Percentiles rank a stretch among this genome's conserved stretches.
phyloP scores from a whole-genome alignment of 2,888 invertebrate genomes.

The Drosophila cognata region DNA sequence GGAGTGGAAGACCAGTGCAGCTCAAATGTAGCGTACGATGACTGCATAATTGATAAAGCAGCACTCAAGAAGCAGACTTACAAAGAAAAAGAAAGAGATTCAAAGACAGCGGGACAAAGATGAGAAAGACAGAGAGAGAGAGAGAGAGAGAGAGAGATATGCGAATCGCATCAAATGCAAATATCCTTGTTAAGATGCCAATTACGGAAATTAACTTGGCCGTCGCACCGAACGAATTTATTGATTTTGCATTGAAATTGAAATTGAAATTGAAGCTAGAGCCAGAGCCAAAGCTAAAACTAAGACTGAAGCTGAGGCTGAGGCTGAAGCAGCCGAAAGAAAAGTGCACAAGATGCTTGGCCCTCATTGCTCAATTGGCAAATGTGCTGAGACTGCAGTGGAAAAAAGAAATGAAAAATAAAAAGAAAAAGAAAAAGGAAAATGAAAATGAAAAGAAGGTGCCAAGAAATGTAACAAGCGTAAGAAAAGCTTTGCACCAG shows the following conservation, averaged over 20 bases:
- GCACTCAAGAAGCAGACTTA: not conserved
- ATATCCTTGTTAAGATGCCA: conserved; percentile 81
- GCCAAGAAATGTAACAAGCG: conserved; percentile 66
- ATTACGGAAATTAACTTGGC: conserved; percentile 78
- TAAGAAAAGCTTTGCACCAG: conserved; percentile 67
- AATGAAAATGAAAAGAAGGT: conserved; percentile 23
- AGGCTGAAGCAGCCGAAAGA: not conserved
- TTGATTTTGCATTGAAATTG: conserved; percentile 75
- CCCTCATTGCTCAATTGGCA: conserved; percentile 74
- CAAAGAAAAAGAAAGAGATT: not conserved
- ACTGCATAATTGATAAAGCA: conserved; percentile 73
- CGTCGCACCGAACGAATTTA: conserved; percentile 69
- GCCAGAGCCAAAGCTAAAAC: conserved; percentile 9
- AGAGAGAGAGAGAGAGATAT: conserved; percentile 27
- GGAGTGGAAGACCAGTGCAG: conserved; percentile 22
- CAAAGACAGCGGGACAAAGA: not conserved
- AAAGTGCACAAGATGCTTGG: conserved; percentile 9
- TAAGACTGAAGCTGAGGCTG: not conserved
- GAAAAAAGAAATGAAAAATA: conserved; percentile 6
- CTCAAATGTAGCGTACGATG: conserved; percentile 69
- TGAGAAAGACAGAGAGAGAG: not conserved
- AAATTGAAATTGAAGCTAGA: conserved; percentile 54
- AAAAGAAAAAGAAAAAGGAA: conserved; percentile 9
- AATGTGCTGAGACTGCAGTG: conserved; percentile 64
- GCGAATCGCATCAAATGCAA: conserved; percentile 74